Evolutionary conservation across 2,888 invertebrate genomes (phyloP), one percentile per base, ranked within the genome.

Genomic region (Tethea ocularis): DNA sequence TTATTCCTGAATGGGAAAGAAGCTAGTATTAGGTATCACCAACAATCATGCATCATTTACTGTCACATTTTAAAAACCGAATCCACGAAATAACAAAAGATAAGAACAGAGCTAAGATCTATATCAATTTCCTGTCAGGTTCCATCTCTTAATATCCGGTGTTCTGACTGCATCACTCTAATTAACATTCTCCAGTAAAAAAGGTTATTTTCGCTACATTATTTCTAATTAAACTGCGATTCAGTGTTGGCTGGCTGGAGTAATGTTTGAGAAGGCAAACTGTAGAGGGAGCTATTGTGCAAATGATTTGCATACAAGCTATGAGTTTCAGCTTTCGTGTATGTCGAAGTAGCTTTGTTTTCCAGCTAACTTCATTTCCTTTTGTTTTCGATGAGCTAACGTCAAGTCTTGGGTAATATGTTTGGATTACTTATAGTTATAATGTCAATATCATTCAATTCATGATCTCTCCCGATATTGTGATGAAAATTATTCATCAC

Each of bases 161-260:
- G 26, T 53, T 57, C 57, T 58, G 57, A 63, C 66, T 64, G 60
- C 64, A 59, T 60, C 59, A 58, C 59, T 71, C 68, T 69, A 71
- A 74, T 73, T 68, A 67, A 70, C 67, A 46, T 46, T 46, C 46
- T 46, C 54, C 58, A 58, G 63, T 60, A 61, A 59, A 60, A 62
- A 63, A 63, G 60, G 55, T 56, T 65, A 63, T 72, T 67, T 72
- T 68, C 66, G 60, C 57, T 53, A 65, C 66, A 64, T 73, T 68
- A 67, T 62, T 71, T 66, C 67, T 70, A 64, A 72, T 75, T 72
- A 67, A 62, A 72, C n/a, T 64, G 56, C 65, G 56, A 58, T 68
- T 59, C 58, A 15, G 46, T 20, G 46, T 46, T 20, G 46, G 20
- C 17, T 46, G 46, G 15, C 46, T 17, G 3, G 7, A 26, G 5